These are phyloP conservation scores for Oostethus manadensis DNA, from an alignment of 2,113 vertebrate genomes.

Conservation along the genomic window DNA sequence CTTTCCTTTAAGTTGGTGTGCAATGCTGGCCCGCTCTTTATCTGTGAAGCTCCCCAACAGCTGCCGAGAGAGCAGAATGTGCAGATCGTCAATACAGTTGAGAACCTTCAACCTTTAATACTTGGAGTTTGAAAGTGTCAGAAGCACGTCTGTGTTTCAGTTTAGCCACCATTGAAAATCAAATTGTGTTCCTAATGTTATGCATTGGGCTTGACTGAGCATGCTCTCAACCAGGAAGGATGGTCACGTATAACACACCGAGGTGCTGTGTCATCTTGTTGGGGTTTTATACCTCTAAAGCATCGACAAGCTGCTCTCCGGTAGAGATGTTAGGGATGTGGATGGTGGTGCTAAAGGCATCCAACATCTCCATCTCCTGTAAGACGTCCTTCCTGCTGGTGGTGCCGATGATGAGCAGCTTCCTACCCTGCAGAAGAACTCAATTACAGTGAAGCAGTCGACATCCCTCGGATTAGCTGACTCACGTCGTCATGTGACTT, in stretches of 20 bases:
- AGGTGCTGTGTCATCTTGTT: not conserved
- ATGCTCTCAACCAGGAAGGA: not conserved
- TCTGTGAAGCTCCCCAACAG: slow-evolving; percentile 93
- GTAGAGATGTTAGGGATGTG: slow-evolving; percentile 91
- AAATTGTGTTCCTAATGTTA: not conserved
- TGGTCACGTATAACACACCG: slow-evolving; percentile 4
- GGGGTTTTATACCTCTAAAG: slow-evolving; percentile 75
- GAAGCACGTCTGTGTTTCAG: not conserved
- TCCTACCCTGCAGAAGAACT: slow-evolving; percentile 76
- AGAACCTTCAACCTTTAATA: not conserved
- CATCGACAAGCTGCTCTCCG: slow-evolving; percentile 90
- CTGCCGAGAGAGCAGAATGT: slow-evolving; percentile 51
- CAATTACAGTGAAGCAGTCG: too few relatives aligned
- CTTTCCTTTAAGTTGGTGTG: slow-evolving; percentile 87
- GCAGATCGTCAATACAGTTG: not conserved
- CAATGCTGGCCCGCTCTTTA: slow-evolving; percentile 84
- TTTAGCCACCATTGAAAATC: not conserved
- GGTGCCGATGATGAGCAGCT: slow-evolving; percentile 96
- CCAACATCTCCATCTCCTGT: slow-evolving; percentile 99
- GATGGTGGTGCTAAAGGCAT: slow-evolving; percentile 95
- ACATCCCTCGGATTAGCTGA: too few relatives aligned
- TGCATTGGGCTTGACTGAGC: not conserved
- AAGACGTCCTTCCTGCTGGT: slow-evolving; percentile 96
- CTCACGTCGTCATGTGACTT: too few relatives aligned
- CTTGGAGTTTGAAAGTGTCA: not conserved